Evolutionary conservation across 2,888 invertebrate genomes (phyloP).

Genomic region (Mantis religiosa): DNA sequence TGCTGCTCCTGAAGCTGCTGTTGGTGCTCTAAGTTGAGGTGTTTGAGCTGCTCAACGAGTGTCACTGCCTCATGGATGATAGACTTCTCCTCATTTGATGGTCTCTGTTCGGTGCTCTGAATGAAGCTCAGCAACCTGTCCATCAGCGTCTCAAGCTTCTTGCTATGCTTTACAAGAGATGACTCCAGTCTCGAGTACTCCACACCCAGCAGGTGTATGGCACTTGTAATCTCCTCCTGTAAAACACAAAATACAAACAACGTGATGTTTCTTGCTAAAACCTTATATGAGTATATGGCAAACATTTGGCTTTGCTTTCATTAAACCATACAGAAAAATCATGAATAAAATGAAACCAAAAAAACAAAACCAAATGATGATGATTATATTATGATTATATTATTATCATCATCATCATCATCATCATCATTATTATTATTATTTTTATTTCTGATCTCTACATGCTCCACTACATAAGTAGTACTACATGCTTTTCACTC

Average conservation of each 20-base stretch:
- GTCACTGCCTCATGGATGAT: background rate
- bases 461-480: no score
- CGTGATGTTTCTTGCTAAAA: no score
- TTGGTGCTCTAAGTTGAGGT: background rate
- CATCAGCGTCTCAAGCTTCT: constrained; percentile 21
- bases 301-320: no score
- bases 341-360: no score
- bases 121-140: constrained; percentile 14
- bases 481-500: no score
- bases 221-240: constrained; percentile 28
- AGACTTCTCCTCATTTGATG: background rate
- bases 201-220: constrained; percentile 13
- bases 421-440: no score
- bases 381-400: no score
- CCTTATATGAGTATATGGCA: no score
- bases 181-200: constrained; percentile 25
- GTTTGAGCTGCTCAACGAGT: background rate
- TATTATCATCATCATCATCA: no score
- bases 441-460: no score
- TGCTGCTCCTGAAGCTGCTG: background rate
- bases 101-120: background rate
- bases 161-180: constrained; percentile 22
- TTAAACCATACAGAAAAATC: no score
- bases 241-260: background rate
- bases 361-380: no score